Evolutionary conservation across 1,140 invertebrate genomes (phyloP).

Genomic region (Eumaeus atala): DNA sequence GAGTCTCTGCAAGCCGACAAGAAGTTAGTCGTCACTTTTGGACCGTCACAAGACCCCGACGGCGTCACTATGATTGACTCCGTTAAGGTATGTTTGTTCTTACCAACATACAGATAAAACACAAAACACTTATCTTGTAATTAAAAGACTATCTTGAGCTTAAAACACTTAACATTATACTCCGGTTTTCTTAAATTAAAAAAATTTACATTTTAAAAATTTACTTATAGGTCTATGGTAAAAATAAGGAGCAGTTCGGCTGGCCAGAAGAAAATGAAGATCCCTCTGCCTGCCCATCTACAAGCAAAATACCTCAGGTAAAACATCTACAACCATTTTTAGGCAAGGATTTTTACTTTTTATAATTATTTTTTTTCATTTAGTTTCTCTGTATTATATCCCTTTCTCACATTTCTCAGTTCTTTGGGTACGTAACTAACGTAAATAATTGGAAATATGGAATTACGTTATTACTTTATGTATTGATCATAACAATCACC

Average conservation of each 20-base stretch:
- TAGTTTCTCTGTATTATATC: too few species aligned
- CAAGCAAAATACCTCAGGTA: conserved; percentile 64
- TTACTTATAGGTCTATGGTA: conserved; percentile 81
- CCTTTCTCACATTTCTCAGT: too few species aligned
- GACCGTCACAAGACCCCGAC: conserved; percentile 91
- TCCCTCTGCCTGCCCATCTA: conserved; percentile 76
- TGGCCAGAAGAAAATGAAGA: conserved; percentile 98
- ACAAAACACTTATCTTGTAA: too few species aligned
- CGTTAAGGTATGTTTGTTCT: conserved; percentile 82
- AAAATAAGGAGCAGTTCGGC: conserved; percentile 96
- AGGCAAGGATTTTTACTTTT: too few species aligned
- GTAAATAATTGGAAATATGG: too few species aligned
- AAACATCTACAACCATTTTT: conserved; percentile 3
- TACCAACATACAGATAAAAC: neutral
- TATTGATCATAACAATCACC: neutral
- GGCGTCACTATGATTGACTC: conserved; percentile 94
- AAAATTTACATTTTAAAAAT: neutral
- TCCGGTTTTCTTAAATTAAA: neutral
- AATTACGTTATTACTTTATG: too few species aligned
- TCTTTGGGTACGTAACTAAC: too few species aligned
- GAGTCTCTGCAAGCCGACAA: conserved; percentile 96
- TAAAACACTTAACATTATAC: neutral
- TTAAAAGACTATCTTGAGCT: too few species aligned
- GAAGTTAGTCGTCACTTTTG: conserved; percentile 91
- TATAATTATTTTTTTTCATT: too few species aligned